Conservation (phyloP, 1,140 invertebrate species). For the Hylyphantes graminicola region DNA sequence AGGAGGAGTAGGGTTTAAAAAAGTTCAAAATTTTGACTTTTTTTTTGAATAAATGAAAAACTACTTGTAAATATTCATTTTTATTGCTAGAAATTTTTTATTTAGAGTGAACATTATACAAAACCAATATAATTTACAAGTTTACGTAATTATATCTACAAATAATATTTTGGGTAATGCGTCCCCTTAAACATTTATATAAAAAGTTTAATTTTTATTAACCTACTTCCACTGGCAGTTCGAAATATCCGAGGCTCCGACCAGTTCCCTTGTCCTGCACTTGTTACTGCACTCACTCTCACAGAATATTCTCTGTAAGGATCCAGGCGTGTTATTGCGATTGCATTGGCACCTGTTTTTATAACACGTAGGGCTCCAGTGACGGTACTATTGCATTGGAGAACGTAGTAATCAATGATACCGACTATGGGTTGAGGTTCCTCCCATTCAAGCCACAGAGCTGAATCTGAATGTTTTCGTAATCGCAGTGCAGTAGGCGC, state of each 20-base stretch:
- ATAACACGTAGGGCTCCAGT: neutral
- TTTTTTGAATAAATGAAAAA: too few relatives aligned
- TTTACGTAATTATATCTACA: too few relatives aligned
- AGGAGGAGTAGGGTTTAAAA: too few relatives aligned
- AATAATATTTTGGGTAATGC: too few relatives aligned
- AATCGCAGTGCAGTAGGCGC: neutral
- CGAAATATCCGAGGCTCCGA: neutral
- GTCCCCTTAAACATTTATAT: too few relatives aligned
- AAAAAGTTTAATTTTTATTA: neutral
- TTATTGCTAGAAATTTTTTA: too few relatives aligned
- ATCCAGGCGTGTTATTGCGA: neutral
- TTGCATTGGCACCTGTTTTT: too few relatives aligned
- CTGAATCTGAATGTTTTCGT: neutral
- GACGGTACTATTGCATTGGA: neutral
- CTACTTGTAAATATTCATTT: too few relatives aligned
- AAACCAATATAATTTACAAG: too few relatives aligned
- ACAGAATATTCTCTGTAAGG: conserved; percentile 18
- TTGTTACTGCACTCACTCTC: neutral
- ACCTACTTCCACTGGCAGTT: neutral
- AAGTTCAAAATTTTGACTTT: too few relatives aligned
- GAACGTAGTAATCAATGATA: neutral
- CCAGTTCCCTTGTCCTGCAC: neutral
- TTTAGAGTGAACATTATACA: too few relatives aligned
- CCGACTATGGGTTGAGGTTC: neutral
- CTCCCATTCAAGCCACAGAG: conserved; percentile 16